Percentiles rank a stretch among this genome's conserved stretches.
These are phyloP conservation scores for Piaya cayana DNA, from an alignment of 2,113 vertebrate genomes.

Conservation along the genomic window DNA sequence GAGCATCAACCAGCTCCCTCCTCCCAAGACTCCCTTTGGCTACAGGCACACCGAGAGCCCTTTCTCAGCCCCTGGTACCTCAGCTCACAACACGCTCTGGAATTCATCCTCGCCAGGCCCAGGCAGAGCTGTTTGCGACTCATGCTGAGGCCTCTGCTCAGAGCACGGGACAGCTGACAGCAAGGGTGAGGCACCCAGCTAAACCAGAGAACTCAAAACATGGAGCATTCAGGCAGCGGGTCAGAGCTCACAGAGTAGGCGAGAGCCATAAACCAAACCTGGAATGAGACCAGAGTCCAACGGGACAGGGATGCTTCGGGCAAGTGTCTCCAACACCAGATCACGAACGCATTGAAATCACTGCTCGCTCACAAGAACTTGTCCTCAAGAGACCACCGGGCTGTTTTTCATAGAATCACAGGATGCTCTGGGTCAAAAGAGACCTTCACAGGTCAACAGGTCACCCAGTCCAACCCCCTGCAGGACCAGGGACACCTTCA, in stretches of 20 bases:
- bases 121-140: neutral
- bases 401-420: too few relatives aligned
- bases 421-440: too few relatives aligned
- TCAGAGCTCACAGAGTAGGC: neutral
- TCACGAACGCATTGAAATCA: fast-evolving
- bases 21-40: neutral
- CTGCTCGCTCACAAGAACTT: fast-evolving
- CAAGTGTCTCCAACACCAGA: fast-evolving
- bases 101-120: neutral
- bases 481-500: too few relatives aligned
- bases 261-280: neutral
- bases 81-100: fast-evolving
- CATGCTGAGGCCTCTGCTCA: neutral
- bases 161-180: neutral
- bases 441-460: too few relatives aligned
- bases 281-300: fast-evolving
- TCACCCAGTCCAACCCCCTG: too few relatives aligned
- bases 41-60: neutral
- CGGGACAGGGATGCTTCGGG: fast-evolving
- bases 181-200: neutral
- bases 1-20: neutral
- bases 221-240: neutral
- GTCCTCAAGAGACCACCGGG: fast-evolving
- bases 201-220: fast-evolving
- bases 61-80: fast-evolving